phyloP scores from a whole-genome alignment of 2,797 vertebrate species.

The Apodemus agrarius region DNA sequence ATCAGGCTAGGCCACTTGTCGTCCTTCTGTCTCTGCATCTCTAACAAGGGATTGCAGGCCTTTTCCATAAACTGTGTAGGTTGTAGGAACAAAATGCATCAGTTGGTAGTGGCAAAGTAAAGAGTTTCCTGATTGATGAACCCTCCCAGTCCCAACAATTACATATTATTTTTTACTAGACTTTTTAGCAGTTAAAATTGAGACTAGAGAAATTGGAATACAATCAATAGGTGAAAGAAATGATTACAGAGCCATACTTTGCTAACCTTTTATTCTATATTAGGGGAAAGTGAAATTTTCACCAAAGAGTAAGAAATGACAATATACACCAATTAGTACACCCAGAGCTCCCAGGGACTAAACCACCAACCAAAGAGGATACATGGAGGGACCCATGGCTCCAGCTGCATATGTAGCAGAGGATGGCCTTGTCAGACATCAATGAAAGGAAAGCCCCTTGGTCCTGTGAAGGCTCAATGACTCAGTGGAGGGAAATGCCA shows the following conservation, averaged over 20 bases:
- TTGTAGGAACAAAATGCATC: background rate
- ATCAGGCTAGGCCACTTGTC: background rate
- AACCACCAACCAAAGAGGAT: too few species aligned
- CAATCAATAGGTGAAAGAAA: conserved; percentile 40
- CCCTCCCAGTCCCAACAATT: background rate
- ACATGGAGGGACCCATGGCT: too few species aligned
- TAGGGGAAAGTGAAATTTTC: background rate
- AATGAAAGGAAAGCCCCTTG: too few species aligned
- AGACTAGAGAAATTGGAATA: background rate
- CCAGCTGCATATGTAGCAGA: too few species aligned
- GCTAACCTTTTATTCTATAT: background rate
- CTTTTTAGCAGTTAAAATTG: background rate
- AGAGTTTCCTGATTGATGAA: background rate
- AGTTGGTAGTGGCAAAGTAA: background rate
- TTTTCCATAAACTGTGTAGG: background rate
- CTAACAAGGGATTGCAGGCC: background rate
- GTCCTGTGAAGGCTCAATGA: too few species aligned
- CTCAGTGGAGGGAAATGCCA: too few species aligned
- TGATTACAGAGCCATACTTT: background rate
- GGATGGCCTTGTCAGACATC: too few species aligned
- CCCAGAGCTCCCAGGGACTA: too few species aligned
- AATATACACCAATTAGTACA: too few species aligned
- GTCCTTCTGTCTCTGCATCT: background rate
- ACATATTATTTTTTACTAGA: background rate
- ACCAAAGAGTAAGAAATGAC: background rate